phyloP scores from a whole-genome alignment of 2,888 invertebrate genomes.

The Tetramorium bicarinatum region DNA sequence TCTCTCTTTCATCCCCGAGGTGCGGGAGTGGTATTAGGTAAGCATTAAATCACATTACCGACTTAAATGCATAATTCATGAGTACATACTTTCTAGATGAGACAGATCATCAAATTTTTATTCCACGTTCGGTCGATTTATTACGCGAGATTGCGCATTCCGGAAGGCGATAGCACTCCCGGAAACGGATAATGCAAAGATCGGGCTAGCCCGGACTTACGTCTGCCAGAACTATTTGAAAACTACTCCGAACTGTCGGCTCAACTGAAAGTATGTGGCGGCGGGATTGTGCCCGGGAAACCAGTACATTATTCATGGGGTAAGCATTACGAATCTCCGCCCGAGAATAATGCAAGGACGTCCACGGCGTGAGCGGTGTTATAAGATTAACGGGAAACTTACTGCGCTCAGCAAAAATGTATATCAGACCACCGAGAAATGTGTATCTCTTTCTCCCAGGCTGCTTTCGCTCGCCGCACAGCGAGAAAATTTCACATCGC shows the following conservation, averaged over 20 bases:
- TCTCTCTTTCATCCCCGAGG: neutral
- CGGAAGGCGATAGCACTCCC: constrained; percentile 58
- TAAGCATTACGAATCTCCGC: constrained; percentile 74
- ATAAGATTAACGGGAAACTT: constrained; percentile 75
- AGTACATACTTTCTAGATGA: neutral
- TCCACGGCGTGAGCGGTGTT: constrained; percentile 60
- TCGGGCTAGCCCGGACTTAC: constrained; percentile 77
- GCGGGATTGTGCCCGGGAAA: constrained; percentile 67
- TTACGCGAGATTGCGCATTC: constrained; percentile 62
- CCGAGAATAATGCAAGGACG: constrained; percentile 74
- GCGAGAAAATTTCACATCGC: constrained; percentile 29
- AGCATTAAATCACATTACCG: constrained; percentile 30
- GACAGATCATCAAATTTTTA: constrained; percentile 36
- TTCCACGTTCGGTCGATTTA: constrained; percentile 66
- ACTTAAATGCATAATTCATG: constrained; percentile 26
- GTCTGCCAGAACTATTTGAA: constrained; percentile 77
- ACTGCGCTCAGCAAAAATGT: constrained; percentile 65
- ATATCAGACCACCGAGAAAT: constrained; percentile 38
- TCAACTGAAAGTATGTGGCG: constrained; percentile 78
- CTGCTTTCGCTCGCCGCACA: neutral
- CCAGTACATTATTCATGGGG: constrained; percentile 76
- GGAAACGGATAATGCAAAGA: constrained; percentile 75
- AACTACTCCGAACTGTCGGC: constrained; percentile 78
- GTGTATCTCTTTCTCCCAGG: constrained; percentile 3
- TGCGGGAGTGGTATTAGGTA: neutral